Evolutionary conservation across 2,113 vertebrate genomes (phyloP).

Genomic region (Bettongia penicillata): DNA sequence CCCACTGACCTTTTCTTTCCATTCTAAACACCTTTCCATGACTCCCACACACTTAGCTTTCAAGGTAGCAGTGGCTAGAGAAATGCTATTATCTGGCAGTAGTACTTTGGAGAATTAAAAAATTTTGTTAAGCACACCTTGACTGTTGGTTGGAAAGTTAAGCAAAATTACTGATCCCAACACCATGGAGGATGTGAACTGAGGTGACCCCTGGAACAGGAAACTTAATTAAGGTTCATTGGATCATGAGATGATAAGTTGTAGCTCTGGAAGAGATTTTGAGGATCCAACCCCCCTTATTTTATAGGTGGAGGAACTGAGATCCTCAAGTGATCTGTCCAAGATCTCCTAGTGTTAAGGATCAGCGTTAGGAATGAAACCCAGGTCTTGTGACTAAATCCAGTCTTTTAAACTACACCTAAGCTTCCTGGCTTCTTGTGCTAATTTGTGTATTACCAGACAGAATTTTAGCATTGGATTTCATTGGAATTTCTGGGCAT

Average conservation of each 20-base stretch:
- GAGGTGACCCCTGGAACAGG: conserved; percentile 43
- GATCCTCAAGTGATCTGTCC: background rate
- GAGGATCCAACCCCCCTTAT: background rate
- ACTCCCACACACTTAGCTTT: conserved; percentile 25
- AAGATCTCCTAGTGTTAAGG: background rate
- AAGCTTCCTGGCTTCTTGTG: background rate
- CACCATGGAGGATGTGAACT: conserved; percentile 45
- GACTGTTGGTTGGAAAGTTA: conserved; percentile 62
- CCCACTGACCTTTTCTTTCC: conserved; percentile 11
- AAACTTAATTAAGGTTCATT: conserved; percentile 1
- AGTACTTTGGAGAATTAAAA: background rate
- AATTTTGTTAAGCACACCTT: conserved; percentile 22
- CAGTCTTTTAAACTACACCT: background rate
- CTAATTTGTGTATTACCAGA: background rate
- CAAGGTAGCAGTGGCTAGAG: conserved; percentile 43
- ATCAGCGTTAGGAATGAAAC: background rate
- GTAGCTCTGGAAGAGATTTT: background rate
- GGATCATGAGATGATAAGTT: background rate
- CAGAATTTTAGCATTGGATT: background rate
- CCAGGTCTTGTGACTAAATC: background rate
- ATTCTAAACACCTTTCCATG: background rate
- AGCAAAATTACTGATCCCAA: conserved; percentile 50
- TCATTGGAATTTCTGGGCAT: background rate
- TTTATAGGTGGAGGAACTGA: background rate
- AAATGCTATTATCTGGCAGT: conserved; percentile 20